Percentiles rank a stretch among this genome's conserved stretches.
phyloP scores from a whole-genome alignment of 2,797 vertebrate species.

The Discoglossus pictus region DNA sequence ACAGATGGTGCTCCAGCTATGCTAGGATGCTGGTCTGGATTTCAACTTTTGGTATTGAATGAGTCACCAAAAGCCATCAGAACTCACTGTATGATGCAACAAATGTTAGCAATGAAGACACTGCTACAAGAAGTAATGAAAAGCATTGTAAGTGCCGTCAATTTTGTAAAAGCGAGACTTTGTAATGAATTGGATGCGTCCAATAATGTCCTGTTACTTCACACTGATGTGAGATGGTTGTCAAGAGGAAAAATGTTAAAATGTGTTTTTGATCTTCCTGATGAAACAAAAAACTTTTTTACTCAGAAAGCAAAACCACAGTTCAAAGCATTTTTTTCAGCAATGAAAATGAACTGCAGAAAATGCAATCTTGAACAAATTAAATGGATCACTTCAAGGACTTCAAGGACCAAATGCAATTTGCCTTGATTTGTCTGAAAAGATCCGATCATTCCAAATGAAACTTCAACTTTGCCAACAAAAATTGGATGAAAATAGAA shows the following conservation, averaged over 20 bases:
- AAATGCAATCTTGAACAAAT: neutral
- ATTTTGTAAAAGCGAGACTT: slow-evolving; percentile 13
- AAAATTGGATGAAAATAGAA: slow-evolving; percentile 32
- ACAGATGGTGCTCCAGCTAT: slow-evolving; percentile 24
- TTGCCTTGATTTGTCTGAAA: slow-evolving; percentile 9
- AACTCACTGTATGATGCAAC: slow-evolving; percentile 18
- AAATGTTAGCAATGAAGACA: neutral
- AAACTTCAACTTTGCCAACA: slow-evolving; percentile 22
- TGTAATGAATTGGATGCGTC: slow-evolving; percentile 6
- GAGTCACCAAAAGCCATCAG: slow-evolving; percentile 7
- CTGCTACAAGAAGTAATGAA: slow-evolving; percentile 8
- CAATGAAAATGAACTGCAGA: neutral
- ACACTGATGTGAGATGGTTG: slow-evolving; percentile 28
- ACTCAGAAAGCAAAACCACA: no score
- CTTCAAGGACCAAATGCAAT: no score
- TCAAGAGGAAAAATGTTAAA: slow-evolving; percentile 27
- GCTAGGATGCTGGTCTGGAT: slow-evolving; percentile 11
- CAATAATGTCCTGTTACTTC: slow-evolving; percentile 15
- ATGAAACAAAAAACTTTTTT: neutral
- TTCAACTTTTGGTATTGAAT: slow-evolving; percentile 16
- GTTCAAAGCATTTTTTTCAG: no score
- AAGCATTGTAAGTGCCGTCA: neutral
- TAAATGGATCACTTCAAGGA: no score
- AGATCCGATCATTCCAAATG: slow-evolving; percentile 20
- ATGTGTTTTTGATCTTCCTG: slow-evolving; percentile 28